Evolutionary conservation across 1,140 invertebrate species (phyloP).

Genomic region (Trachymyrmex cornetzi): DNA sequence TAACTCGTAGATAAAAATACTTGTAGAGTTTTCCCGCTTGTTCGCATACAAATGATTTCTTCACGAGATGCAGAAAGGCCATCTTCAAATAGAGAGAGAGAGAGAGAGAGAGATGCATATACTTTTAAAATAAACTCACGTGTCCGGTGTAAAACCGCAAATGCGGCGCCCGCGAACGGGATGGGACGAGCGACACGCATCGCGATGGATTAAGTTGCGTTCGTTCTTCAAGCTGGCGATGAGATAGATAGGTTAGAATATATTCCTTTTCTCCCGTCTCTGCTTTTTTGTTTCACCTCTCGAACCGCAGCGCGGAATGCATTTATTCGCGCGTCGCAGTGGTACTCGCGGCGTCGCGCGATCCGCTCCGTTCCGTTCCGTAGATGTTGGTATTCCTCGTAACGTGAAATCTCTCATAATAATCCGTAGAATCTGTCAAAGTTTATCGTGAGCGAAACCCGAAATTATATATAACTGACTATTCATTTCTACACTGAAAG

Average conservation of each 20-base stretch:
- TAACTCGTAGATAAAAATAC: background rate
- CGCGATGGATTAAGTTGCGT: constrained; percentile 72
- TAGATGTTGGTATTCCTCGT: background rate
- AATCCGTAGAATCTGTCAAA: background rate
- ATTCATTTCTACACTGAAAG: too few species aligned
- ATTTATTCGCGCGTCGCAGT: constrained; percentile 57
- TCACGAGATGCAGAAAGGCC: background rate
- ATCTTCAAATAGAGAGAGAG: background rate
- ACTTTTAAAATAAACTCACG: constrained; percentile 68
- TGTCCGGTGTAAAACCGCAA: constrained; percentile 71
- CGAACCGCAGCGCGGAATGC: constrained; percentile 48
- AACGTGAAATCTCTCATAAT: background rate
- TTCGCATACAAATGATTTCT: constrained; percentile 22
- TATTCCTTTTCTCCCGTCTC: constrained; percentile 26
- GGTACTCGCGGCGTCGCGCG: constrained; percentile 52
- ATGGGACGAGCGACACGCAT: constrained; percentile 65
- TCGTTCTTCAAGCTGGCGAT: constrained; percentile 62
- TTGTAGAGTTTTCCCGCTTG: background rate
- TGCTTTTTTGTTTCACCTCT: constrained; percentile 29
- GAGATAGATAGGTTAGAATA: background rate
- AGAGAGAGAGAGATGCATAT: background rate
- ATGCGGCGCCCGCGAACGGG: background rate
- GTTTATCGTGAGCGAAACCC: background rate
- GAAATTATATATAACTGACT: background rate
- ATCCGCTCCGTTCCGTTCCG: background rate